phyloP scores from a whole-genome alignment of 2,113 vertebrate genomes.

The Cryptomyrus ogoouensis region DNA sequence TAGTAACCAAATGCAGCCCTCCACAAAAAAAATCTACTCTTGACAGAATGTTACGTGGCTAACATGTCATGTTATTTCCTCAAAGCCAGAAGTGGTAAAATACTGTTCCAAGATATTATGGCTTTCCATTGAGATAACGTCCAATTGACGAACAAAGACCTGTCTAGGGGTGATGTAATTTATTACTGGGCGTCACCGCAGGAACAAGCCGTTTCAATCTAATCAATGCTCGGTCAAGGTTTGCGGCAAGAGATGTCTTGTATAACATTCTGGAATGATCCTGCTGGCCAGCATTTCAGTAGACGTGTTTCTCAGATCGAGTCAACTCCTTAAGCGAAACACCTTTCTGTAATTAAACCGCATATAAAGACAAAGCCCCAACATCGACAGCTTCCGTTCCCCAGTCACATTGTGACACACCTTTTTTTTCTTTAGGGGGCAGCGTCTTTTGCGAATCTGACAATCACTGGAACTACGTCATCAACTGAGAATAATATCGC shows the following conservation, averaged over 20 bases:
- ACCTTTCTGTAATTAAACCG: not conserved
- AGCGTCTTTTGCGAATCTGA: not conserved
- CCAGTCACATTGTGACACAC: not conserved
- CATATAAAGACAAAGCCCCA: not conserved
- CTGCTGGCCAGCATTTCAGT: not conserved
- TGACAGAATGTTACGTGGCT: not conserved
- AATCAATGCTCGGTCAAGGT: not conserved
- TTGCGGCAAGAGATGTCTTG: not conserved
- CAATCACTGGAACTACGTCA: not conserved
- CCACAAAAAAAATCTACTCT: not conserved
- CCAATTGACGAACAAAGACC: not conserved
- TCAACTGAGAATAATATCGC: not conserved
- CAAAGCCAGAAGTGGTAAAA: not conserved
- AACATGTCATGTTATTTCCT: not conserved
- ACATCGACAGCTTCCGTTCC: not conserved
- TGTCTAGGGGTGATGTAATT: constrained; percentile 4
- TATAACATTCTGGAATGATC: not conserved
- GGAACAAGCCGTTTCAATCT: not conserved
- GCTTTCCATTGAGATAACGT: not conserved
- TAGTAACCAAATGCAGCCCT: not conserved
- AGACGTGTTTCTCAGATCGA: not conserved
- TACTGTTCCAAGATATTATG: not conserved
- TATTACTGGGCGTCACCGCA: not conserved
- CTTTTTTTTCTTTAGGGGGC: not conserved
- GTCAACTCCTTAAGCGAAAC: not conserved